phyloP scores from a whole-genome alignment of 2,113 vertebrate species.

The Pithys albifrons region DNA sequence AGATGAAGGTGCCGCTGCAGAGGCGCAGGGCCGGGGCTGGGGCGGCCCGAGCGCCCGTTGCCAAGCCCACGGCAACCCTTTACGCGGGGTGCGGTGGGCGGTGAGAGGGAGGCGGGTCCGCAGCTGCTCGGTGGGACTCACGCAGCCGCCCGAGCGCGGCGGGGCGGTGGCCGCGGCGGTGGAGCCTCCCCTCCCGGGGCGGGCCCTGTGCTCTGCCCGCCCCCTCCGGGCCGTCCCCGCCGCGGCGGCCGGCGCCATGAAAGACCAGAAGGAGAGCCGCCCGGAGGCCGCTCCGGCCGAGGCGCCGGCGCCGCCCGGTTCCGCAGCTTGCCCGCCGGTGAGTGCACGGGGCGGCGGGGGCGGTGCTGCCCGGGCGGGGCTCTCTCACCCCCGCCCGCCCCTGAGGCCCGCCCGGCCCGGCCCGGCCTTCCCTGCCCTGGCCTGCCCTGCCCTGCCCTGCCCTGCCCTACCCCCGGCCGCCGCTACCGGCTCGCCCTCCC shows the following conservation, averaged over 20 bases:
- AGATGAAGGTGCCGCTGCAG: background rate
- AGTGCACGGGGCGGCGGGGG: no score
- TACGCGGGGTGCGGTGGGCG: rapidly evolving
- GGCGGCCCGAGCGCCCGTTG: background rate
- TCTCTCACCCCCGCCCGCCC: no score
- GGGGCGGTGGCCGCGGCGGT: background rate
- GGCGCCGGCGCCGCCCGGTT: no score
- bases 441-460: no score
- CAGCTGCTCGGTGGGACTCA: rapidly evolving
- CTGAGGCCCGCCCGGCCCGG: no score
- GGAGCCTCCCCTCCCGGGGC: background rate
- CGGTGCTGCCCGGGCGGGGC: no score
- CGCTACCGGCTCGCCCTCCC: no score
- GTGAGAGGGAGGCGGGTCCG: rapidly evolving
- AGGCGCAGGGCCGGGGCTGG: background rate
- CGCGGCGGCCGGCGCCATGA: background rate
- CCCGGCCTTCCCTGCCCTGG: no score
- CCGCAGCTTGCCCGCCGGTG: no score
- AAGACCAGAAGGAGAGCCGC: background rate
- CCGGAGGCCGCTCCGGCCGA: background rate
- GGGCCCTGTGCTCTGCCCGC: background rate
- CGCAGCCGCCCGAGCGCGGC: background rate
- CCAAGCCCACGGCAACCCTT: rapidly evolving
- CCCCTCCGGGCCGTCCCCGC: background rate
- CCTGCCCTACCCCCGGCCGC: no score